Conservation (phyloP, 2,797 vertebrate genomes). For the Falco biarmicus region DNA sequence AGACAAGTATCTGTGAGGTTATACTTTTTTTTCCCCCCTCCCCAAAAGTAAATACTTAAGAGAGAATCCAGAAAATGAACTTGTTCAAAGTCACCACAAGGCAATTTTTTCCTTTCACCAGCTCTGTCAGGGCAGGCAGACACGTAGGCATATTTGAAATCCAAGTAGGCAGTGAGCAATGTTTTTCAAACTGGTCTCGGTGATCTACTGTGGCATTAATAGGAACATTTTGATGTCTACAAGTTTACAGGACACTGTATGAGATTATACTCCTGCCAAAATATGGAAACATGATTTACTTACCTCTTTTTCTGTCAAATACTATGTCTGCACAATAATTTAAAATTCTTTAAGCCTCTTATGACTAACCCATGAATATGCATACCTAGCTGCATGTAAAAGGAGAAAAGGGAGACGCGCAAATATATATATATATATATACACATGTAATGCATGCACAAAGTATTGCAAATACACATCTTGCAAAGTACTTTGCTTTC, state of each 20-base stretch:
- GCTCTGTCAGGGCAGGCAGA: neutral
- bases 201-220: neutral
- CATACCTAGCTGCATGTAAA: neutral
- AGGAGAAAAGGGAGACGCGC: neutral
- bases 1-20: neutral
- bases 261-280: neutral
- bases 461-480: neutral
- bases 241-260: neutral
- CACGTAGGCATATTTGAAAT: neutral
- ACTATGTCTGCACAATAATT: neutral
- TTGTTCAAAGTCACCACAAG: neutral
- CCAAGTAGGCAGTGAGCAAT: neutral
- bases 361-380: neutral
- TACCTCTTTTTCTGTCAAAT: neutral
- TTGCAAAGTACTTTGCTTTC: neutral
- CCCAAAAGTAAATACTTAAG: neutral
- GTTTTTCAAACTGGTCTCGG: neutral
- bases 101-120: neutral
- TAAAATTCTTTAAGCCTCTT: neutral
- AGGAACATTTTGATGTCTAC: neutral
- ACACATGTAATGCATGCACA: neutral
- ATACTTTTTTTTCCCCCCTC: neutral
- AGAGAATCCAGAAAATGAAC: neutral
- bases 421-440: neutral
- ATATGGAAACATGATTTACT: neutral